phyloP scores from a whole-genome alignment of 1,140 invertebrate species.

The Pissodes strobi region DNA sequence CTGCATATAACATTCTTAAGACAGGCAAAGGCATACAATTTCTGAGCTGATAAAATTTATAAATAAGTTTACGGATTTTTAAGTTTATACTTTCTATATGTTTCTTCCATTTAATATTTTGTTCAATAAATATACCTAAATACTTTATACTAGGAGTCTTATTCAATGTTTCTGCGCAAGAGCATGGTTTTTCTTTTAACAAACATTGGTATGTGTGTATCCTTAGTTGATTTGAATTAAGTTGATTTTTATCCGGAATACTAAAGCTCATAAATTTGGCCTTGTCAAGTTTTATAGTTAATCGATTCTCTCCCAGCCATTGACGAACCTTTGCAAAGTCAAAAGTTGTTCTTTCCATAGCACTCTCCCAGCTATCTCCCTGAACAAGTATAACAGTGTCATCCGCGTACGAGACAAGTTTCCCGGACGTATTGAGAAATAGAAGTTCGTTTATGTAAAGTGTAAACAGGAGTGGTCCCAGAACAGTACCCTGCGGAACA shows the following conservation, averaged over 20 bases:
- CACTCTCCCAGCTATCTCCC: neutral
- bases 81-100: too few relatives aligned
- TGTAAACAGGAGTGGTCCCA: neutral
- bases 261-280: neutral
- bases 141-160: too few relatives aligned
- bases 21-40: neutral
- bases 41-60: too few relatives aligned
- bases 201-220: neutral
- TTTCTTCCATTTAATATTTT: neutral
- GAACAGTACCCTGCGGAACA: neutral
- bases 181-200: neutral
- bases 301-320: neutral
- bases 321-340: neutral
- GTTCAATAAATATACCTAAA: neutral
- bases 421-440: too few relatives aligned
- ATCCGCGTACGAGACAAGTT: too few relatives aligned
- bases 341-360: neutral
- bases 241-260: neutral
- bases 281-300: neutral
- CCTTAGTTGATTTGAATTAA: too few relatives aligned
- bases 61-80: neutral
- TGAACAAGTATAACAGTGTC: neutral
- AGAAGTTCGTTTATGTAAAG: constrained; percentile 1
- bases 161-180: neutral
- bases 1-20: neutral